Base-by-base conservation (phyloP, 2,113 vertebrate species). In the Halcyon senegalensis region DNA sequence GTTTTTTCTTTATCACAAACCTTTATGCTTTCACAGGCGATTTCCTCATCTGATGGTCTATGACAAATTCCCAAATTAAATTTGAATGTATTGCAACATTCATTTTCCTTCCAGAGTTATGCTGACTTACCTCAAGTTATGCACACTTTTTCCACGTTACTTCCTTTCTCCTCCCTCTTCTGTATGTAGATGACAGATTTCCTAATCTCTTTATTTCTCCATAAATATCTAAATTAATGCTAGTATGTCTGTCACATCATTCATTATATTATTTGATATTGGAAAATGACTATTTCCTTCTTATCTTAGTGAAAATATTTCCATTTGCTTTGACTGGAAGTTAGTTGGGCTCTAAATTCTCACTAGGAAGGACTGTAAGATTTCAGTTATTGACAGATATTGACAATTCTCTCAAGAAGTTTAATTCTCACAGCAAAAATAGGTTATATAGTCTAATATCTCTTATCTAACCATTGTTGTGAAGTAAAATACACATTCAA, bases 51-150 rank as follows among this genome's bases (percentile, higher is more conserved):
- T 46, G 25, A 41, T 80, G 31, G 17, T 92, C 92, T 96, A 66
- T 84, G 87, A 91, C 11, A 73, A 88, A 90, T 88, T 92, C 28
- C 33, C 15, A 25, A 84, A 67, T 75, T 94, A 96, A 94, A 93
- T 96, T 84, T 87, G 19, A 76, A 83, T 76, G 13, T 80, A 82
- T 81, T 85, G 46, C 66, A 96, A 76, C 43, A 95, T 63, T 23
- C 17, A 84, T 86, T 97, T 97, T 97, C 51, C 59, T 94, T 85
- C 50, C 82, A 91, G 48, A 94, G 55, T 92, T 68, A 92, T 73
- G 82, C 39, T 90, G 58, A 79, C 73, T 93, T 94, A 43, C n/a
- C 16, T 48, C 43, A 10, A 74, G 39, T 84, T 73, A 87, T n/a
- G 37, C 60, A 85, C 50, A 66, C 15, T 85, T 64, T 64, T 74